These are phyloP conservation scores for Athripsodes cinereus DNA, from an alignment of 2,888 invertebrate genomes.

Conservation along the genomic window DNA sequence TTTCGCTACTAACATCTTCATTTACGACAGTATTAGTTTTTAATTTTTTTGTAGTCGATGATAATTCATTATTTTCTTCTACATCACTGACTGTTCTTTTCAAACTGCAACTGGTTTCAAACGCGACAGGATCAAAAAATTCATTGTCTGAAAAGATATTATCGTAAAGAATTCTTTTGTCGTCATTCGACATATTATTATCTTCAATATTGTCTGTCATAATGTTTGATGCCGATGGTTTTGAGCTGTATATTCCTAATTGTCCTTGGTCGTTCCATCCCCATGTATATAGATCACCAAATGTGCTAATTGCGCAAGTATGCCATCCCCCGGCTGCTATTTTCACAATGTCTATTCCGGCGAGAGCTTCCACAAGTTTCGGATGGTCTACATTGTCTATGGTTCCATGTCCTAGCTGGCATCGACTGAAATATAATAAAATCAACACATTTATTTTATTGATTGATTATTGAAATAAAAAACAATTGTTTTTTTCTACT, in stretches of 20 bases:
- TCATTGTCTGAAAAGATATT: background rate
- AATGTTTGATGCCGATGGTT: background rate
- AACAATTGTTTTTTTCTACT: too few relatives aligned
- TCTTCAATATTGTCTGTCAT: background rate
- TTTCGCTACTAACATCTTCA: background rate
- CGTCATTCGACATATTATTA: background rate
- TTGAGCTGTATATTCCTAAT: slow-evolving; percentile 50
- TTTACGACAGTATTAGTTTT: background rate
- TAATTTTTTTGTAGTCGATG: background rate
- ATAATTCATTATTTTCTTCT: background rate
- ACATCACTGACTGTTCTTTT: background rate
- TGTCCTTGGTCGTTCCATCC: slow-evolving; percentile 89
- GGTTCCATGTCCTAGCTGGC: slow-evolving; percentile 80
- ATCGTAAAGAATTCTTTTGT: background rate
- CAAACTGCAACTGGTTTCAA: background rate
- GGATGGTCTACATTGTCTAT: slow-evolving; percentile 59
- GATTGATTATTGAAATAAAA: too few relatives aligned
- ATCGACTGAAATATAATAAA: slow-evolving; percentile 53
- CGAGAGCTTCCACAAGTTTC: slow-evolving; percentile 62
- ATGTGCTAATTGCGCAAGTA: slow-evolving; percentile 67
- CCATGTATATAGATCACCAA: slow-evolving; percentile 84
- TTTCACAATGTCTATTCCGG: slow-evolving; percentile 64
- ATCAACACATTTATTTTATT: too few relatives aligned
- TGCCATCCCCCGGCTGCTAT: slow-evolving; percentile 87
- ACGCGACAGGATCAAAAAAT: background rate